Conservation (phyloP, 2,888 invertebrate genomes). For the Brachypalpus laphriformis region DNA sequence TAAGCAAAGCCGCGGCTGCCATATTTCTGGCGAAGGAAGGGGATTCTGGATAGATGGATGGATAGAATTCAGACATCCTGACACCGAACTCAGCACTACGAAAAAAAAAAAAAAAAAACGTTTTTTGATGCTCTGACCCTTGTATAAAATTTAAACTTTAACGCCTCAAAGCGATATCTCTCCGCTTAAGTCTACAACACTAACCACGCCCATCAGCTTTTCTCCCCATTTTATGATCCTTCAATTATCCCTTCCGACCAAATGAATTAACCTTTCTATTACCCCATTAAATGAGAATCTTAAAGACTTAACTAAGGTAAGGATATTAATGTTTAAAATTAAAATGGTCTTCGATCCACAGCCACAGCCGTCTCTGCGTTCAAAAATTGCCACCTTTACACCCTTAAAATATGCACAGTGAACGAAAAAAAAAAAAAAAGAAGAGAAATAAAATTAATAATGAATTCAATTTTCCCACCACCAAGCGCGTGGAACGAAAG, state of each 20-base stretch:
- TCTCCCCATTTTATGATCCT: conserved; percentile 23
- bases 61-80: too few relatives aligned
- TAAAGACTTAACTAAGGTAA: conserved; percentile 57
- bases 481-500: neutral
- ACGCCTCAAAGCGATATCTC: too few relatives aligned
- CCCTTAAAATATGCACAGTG: conserved; percentile 62
- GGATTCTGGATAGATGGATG: too few relatives aligned
- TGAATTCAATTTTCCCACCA: conserved; percentile 59
- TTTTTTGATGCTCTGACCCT: too few relatives aligned
- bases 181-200: neutral
- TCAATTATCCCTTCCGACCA: conserved; percentile 48
- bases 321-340: conserved; percentile 63
- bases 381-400: conserved; percentile 58
- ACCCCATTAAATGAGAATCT: conserved; percentile 53
- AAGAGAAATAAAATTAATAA: conserved; percentile 65
- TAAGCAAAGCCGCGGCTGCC: too few relatives aligned
- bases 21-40: too few relatives aligned
- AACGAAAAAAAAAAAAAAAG: neutral
- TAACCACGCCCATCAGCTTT: conserved; percentile 5
- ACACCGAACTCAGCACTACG: too few relatives aligned
- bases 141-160: too few relatives aligned
- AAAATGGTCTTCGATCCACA: conserved; percentile 58
- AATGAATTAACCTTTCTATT: conserved; percentile 57
- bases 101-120: too few relatives aligned
- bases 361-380: conserved; percentile 6